A percentile compares a stretch with the other conserved stretches of the same genome.
phyloP scores from a whole-genome alignment of 92 coral and sea anemone species.

The Bergia puertoricense region DNA sequence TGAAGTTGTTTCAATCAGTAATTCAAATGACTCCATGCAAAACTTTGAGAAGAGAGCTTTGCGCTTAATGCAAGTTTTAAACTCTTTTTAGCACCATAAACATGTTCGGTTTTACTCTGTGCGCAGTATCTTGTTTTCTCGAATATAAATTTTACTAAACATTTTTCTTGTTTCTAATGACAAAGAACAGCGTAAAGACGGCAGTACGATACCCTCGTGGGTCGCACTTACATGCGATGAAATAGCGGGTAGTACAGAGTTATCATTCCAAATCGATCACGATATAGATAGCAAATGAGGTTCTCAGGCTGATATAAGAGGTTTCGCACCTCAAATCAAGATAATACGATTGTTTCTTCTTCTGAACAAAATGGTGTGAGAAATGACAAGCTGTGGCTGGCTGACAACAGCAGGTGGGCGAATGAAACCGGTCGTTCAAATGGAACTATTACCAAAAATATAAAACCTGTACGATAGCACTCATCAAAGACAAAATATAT shows the following conservation, averaged over 20 bases:
- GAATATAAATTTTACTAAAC: too few species aligned
- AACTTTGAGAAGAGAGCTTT: too few species aligned
- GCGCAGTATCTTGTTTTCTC: too few species aligned
- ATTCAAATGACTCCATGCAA: too few species aligned
- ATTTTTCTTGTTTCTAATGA: too few species aligned
- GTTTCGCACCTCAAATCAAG: conserved; percentile 8
- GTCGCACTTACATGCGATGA: neutral
- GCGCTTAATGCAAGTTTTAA: too few species aligned
- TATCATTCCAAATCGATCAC: neutral
- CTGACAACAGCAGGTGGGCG: conserved; percentile 1
- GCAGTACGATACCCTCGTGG: too few species aligned
- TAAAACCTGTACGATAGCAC: neutral
- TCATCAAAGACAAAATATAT: conserved; percentile 2
- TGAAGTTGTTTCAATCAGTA: too few species aligned
- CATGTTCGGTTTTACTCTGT: too few species aligned
- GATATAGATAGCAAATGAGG: neutral
- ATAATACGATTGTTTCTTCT: neutral
- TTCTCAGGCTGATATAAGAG: neutral
- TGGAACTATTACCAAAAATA: neutral
- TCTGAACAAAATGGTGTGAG: conserved; percentile 5
- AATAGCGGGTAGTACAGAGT: neutral
- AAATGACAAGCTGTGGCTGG: neutral
- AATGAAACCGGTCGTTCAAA: neutral
- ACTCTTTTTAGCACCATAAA: too few species aligned
- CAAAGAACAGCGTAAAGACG: too few species aligned